phyloP scores from a whole-genome alignment of 2,113 vertebrate genomes.

The Nannospalax galili region DNA sequence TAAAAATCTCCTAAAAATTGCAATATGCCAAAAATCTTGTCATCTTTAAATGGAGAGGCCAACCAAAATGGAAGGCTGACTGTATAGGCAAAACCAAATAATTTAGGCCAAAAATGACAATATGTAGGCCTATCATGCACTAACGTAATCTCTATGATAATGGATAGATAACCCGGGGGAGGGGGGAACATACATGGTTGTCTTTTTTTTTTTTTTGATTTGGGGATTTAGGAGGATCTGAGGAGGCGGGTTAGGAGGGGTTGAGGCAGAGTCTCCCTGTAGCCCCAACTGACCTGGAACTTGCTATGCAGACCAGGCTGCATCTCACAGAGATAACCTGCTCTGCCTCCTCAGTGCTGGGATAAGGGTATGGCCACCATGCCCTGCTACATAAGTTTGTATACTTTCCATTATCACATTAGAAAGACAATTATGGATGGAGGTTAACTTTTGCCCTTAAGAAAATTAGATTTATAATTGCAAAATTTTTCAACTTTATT shows the following conservation, averaged over 20 bases:
- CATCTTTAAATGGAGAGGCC: background rate
- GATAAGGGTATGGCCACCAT: too few relatives aligned
- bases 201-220: background rate
- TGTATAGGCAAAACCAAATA: background rate
- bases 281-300: too few relatives aligned
- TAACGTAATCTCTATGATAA: background rate
- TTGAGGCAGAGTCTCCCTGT: too few relatives aligned
- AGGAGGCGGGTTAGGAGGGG: too few relatives aligned
- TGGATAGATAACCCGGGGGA: background rate
- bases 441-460: background rate
- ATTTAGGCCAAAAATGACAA: background rate
- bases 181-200: background rate
- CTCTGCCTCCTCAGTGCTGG: too few relatives aligned
- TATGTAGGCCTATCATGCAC: background rate
- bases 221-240: too few relatives aligned
- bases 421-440: background rate
- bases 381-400: too few relatives aligned
- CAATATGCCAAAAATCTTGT: background rate
- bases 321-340: too few relatives aligned
- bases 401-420: background rate
- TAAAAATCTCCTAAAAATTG: slow-evolving; percentile 8
- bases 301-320: too few relatives aligned
- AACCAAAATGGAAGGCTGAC: background rate
- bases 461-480: background rate
- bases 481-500: background rate